Percentiles rank a stretch among this genome's conserved stretches.
phyloP scores from a whole-genome alignment of 2,113 vertebrate species.

The Rhynchomys soricoides region DNA sequence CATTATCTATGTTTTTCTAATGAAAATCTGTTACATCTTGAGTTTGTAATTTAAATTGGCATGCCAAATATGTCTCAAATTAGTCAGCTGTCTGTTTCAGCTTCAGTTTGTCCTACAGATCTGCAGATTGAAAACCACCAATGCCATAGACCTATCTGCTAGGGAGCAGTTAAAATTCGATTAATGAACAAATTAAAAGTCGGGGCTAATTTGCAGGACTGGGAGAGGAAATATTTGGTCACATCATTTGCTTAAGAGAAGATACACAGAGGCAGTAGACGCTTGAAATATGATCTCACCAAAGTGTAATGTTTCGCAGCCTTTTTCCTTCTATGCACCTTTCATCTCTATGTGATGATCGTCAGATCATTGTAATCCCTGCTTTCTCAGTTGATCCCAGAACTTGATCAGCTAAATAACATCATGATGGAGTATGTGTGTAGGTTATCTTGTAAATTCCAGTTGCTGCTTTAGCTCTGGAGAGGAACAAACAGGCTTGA shows the following conservation, averaged over 20 bases:
- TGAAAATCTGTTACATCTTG: conserved; percentile 65
- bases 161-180: conserved; percentile 51
- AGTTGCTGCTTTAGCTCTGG: background rate
- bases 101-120: conserved; percentile 60
- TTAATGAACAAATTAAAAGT: conserved; percentile 28
- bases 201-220: conserved; percentile 1
- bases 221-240: background rate
- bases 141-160: background rate
- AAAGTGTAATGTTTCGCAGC: background rate
- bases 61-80: conserved; percentile 67
- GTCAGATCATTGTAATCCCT: background rate
- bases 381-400: background rate
- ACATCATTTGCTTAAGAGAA: background rate
- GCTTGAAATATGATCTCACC: background rate
- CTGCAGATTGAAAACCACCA: conserved; percentile 52
- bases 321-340: background rate
- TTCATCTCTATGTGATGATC: background rate
- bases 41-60: conserved; percentile 71
- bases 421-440: background rate
- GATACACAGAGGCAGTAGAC: background rate
- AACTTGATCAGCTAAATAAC: background rate
- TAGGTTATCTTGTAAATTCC: background rate
- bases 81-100: conserved; percentile 64
- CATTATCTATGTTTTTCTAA: conserved; percentile 56
- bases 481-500: background rate